These are phyloP conservation scores for Glyphotaelius pellucidus DNA, from an alignment of 2,888 invertebrate genomes.

Conservation along the genomic window DNA sequence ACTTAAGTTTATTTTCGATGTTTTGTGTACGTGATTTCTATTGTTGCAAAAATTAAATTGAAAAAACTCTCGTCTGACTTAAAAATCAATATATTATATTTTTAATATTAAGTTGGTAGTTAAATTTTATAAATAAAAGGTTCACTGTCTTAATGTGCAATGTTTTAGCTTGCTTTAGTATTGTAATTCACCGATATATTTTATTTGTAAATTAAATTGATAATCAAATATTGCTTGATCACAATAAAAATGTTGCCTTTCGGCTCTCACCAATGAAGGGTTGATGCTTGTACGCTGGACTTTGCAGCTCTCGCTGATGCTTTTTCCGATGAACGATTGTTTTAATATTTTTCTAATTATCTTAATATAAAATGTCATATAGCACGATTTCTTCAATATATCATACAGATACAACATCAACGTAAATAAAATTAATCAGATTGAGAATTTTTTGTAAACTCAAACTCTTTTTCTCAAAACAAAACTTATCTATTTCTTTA, in stretches of 20 bases:
- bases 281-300: neutral
- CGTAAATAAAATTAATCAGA: no score
- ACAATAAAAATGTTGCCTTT: neutral
- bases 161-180: neutral
- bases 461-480: neutral
- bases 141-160: neutral
- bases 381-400: neutral
- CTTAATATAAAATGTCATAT: neutral
- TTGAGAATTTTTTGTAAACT: no score
- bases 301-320: neutral
- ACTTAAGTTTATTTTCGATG: neutral
- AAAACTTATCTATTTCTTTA: no score
- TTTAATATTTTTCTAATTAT: neutral
- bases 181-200: neutral
- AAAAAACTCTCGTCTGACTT: neutral
- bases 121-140: neutral
- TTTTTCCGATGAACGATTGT: neutral
- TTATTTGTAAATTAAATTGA: neutral
- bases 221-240: neutral
- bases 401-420: neutral
- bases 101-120: neutral
- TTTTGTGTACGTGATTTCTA: neutral
- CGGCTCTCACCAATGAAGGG: neutral
- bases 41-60: neutral
- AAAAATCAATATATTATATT: neutral